Evolutionary conservation across 37 sponge, comb jelly and placozoan genomes (phyloP), one percentile per base, ranked within the genome.

Genomic region (Beroe ovata): DNA sequence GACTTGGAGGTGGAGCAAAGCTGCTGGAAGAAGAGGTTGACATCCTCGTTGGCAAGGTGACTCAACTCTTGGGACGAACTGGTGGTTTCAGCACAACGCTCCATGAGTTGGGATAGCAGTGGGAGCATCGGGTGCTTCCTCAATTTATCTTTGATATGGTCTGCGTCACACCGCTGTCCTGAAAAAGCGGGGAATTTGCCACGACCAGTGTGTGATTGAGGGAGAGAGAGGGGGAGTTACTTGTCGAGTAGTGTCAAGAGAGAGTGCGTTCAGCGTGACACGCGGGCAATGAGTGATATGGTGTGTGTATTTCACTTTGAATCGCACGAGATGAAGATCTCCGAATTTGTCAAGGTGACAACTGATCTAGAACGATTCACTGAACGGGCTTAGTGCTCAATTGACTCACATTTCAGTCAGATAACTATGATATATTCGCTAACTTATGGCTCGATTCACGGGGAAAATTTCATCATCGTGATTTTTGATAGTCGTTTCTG

Each of bases 61-160:
- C 36, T 11, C 28, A 77, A 54, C 23, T 77, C 84, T 54, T 77
- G 54, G 11, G 84, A 23, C 4, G 36, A 21, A 54, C 28, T 77
- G 22, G 54, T 77, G 84, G 54, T 77, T 26, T 77, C 84, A 11
- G 38, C 22, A 25, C 84, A 77, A 6, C 84, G 84, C 28, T 39
- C 54, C 84, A 77, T 21, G 2, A 77, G 84, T 40, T 77, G 54
- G 1, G 54, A 39, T 20, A 77, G 54, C 35, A 77, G 28, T 32
- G 54, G 54, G 4, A 77, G 38, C 42, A 77, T 39, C 0, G 84
- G 84, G 84, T 77, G 84, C 23, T 39, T 42, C 42, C 84, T 8
- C 54, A 77, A 41, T 54, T 41, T 39, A n/a, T 77, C 84, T n/a
- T 42, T 39, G 8, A 42, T 4, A n/a, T 77, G 84, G 8, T 77